Evolutionary conservation across 2,797 vertebrate genomes (phyloP).

Genomic region (Poecilia wingei): DNA sequence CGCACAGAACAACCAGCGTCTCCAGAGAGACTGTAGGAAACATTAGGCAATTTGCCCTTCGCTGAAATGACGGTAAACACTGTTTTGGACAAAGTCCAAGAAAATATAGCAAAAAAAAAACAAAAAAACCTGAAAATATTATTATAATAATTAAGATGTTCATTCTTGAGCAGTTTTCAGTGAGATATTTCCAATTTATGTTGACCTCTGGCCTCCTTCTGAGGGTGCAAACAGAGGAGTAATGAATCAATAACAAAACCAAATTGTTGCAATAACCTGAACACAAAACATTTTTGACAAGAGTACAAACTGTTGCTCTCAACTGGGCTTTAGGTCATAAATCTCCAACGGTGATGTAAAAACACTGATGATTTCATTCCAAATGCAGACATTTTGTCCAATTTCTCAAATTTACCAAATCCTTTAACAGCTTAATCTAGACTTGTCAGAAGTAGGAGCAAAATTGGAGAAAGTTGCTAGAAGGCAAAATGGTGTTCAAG

Average conservation of each 20-base stretch:
- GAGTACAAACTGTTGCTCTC: constrained; percentile 10
- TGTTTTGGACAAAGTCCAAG: not conserved
- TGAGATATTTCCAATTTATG: not conserved
- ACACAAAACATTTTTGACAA: constrained; percentile 32
- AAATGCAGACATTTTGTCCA: constrained; percentile 5
- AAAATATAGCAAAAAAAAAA: not conserved
- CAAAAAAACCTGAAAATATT: not conserved
- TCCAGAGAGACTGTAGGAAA: constrained; percentile 32
- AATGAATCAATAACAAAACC: not conserved
- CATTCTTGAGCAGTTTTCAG: not conserved
- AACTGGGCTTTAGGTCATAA: not conserved
- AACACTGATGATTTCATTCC: constrained; percentile 26
- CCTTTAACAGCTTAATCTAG: not conserved
- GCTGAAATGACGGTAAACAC: constrained; percentile 46
- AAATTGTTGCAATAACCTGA: constrained; percentile 28
- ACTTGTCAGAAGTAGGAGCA: not conserved
- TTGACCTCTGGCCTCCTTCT: constrained; percentile 9
- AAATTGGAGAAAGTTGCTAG: not conserved
- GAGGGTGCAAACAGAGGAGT: not conserved
- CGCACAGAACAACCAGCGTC: constrained; percentile 42
- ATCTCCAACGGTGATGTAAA: not conserved
- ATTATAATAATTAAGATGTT: not conserved
- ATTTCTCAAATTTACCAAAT: constrained; percentile 9
- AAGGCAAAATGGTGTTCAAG: not conserved
- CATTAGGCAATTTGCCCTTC: not conserved